phyloP scores from a whole-genome alignment of 1,140 invertebrate species.

The Laupala kohalensis region DNA sequence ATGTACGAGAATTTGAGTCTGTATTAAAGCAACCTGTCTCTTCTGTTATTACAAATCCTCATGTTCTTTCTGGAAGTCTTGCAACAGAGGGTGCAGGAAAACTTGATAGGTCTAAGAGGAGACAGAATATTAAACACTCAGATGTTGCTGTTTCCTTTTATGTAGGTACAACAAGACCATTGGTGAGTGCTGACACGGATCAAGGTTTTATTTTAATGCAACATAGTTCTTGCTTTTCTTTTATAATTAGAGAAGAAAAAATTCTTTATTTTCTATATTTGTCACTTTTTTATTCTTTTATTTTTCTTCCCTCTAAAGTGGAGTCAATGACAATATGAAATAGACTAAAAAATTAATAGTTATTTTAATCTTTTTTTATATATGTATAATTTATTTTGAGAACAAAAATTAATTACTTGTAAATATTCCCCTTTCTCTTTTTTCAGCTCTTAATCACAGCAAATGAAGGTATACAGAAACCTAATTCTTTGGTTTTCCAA shows the following conservation, averaged over 20 bases:
- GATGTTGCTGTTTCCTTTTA: neutral
- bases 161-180: neutral
- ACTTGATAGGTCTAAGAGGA: neutral
- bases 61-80: neutral
- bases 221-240: neutral
- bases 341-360: too few species aligned
- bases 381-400: too few species aligned
- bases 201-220: too few species aligned
- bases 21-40: neutral
- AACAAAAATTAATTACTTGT: too few species aligned
- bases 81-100: neutral
- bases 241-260: neutral
- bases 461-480: neutral
- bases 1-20: slow-evolving; percentile 64
- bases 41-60: neutral
- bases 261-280: neutral
- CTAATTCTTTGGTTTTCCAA: neutral
- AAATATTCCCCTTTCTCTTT: too few species aligned
- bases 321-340: too few species aligned
- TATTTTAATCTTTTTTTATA: too few species aligned
- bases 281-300: neutral
- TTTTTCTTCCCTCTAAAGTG: neutral
- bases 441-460: neutral
- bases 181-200: too few species aligned
- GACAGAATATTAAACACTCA: neutral